These are phyloP conservation scores for Ctenochaetus hawaiiensis DNA, from an alignment of 2,797 vertebrate genomes.

Conservation along the genomic window DNA sequence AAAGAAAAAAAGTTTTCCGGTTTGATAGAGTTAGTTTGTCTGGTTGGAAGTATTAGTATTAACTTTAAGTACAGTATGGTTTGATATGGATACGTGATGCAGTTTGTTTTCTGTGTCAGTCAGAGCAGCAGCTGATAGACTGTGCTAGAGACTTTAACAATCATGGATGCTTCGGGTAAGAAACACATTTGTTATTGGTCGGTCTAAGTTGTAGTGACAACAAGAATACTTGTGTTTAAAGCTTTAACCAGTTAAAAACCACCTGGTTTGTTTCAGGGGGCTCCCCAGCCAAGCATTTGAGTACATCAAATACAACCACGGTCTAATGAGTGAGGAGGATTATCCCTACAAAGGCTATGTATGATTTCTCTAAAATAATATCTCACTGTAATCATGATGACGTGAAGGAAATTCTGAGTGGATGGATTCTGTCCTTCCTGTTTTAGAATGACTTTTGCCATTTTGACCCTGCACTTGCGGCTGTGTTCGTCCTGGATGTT, in stretches of 20 bases:
- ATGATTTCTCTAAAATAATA: slow-evolving; percentile 31
- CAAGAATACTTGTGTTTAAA: neutral
- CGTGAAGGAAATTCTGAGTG: neutral
- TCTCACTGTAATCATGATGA: neutral
- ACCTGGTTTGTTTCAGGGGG: slow-evolving; percentile 81
- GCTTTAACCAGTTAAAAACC: neutral
- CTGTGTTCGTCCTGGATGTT: slow-evolving; percentile 87
- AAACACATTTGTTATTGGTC: neutral
- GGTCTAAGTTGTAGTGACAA: neutral
- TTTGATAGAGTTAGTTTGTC: no score
- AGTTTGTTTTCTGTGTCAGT: slow-evolving; percentile 71
- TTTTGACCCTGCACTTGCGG: slow-evolving; percentile 82
- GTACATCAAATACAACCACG: slow-evolving; percentile 90
- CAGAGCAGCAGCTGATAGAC: slow-evolving; percentile 92
- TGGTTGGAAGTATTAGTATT: no score
- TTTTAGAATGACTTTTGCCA: slow-evolving; percentile 71
- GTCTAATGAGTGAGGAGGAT: slow-evolving; percentile 89
- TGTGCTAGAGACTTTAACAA: slow-evolving; percentile 91
- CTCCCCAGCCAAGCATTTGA: slow-evolving; percentile 95
- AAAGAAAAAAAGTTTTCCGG: no score
- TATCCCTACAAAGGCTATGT: slow-evolving; percentile 89
- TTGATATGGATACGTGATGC: neutral
- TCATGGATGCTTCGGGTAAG: slow-evolving; percentile 88
- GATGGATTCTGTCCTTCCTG: neutral
- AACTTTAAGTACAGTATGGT: no score